Conservation (phyloP, 2,113 vertebrate genomes). For the Hippopotamus amphibius region DNA sequence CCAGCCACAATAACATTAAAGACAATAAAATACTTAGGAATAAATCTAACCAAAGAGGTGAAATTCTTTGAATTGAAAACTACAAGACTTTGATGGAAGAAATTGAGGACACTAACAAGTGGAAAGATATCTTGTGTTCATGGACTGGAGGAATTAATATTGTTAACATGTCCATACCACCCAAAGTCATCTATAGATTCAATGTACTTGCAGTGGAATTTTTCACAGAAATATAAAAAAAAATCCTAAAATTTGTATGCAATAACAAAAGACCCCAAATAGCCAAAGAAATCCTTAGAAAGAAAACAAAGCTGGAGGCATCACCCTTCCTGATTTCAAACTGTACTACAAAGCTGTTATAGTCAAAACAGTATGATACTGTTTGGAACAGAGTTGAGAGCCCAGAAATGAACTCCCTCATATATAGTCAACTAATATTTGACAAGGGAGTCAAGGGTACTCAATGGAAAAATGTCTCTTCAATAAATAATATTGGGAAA, state of each 20-base stretch:
- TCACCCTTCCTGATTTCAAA: neutral
- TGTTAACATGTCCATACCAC: neutral
- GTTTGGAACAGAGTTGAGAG: neutral
- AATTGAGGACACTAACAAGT: neutral
- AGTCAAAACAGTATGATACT: neutral
- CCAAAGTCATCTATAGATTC: neutral
- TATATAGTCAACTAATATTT: neutral
- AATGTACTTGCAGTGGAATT: neutral
- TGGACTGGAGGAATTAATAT: neutral
- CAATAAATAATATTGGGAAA: neutral
- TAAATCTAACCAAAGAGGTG: neutral
- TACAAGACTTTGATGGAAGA: neutral
- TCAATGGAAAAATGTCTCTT: neutral
- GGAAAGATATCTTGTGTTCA: neutral
- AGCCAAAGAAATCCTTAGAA: neutral
- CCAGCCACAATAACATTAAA: neutral
- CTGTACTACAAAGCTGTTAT: neutral
- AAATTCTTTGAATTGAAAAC: neutral
- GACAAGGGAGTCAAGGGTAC: neutral
- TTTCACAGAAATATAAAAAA: neutral
- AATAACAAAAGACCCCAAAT: neutral
- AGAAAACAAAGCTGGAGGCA: neutral
- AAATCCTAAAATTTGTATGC: neutral
- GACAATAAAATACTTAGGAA: neutral
- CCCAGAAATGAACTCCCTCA: neutral